Conservation (phyloP, 2,888 invertebrate genomes). For the Drosophila ezoana region DNA sequence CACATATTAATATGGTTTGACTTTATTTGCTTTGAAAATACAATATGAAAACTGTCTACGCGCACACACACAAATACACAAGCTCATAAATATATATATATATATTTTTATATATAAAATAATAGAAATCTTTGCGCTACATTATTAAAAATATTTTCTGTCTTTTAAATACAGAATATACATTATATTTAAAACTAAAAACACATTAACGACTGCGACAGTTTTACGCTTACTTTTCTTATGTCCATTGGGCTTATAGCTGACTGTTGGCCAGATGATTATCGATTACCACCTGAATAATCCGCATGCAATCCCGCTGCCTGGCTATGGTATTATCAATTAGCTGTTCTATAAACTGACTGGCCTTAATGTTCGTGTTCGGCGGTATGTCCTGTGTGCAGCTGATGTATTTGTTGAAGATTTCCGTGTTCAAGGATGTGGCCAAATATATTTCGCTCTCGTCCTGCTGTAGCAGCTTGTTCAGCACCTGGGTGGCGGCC, state of each 20-base stretch:
- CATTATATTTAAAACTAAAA: constrained; percentile 19
- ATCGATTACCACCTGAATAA: constrained; percentile 82
- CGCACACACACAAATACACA: constrained; percentile 42
- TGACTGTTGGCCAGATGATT: constrained; percentile 80
- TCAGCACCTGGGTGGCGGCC: constrained; percentile 77
- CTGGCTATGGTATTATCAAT: constrained; percentile 82
- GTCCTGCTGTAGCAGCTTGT: constrained; percentile 74
- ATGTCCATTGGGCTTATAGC: constrained; percentile 35
- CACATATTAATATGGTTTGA: constrained; percentile 48
- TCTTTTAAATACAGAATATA: background rate
- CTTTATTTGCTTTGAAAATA: constrained; percentile 63
- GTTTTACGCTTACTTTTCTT: background rate
- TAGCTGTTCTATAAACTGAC: constrained; percentile 81
- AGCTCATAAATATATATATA: constrained; percentile 19
- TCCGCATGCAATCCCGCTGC: constrained; percentile 81
- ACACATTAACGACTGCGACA: constrained; percentile 6
- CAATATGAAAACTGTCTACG: constrained; percentile 45
- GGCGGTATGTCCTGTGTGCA: constrained; percentile 84
- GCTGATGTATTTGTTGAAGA: constrained; percentile 83
- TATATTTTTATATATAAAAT: constrained; percentile 39
- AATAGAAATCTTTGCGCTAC: constrained; percentile 34
- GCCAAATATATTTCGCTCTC: constrained; percentile 78
- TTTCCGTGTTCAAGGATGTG: constrained; percentile 82
- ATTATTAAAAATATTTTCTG: constrained; percentile 39
- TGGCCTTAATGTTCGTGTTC: constrained; percentile 81